A percentile compares a stretch with the other conserved stretches of the same genome.
Conservation (phyloP, 2,113 vertebrate genomes). For the Paedocypris sp. region DNA sequence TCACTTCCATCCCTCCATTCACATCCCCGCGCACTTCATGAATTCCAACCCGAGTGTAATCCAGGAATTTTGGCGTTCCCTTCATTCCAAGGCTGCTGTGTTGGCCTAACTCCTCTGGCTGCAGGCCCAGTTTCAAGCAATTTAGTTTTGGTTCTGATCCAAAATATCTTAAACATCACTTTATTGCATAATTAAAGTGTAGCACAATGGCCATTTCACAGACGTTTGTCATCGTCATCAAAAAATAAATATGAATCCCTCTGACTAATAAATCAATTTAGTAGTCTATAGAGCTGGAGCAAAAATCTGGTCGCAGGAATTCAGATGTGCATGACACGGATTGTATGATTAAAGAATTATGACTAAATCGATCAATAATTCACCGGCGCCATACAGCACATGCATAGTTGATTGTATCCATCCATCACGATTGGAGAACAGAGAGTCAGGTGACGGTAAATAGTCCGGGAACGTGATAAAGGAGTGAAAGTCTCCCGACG, state of each 20-base stretch:
- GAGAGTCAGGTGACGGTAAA: not conserved
- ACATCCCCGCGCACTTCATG: not conserved
- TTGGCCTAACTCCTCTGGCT: not conserved
- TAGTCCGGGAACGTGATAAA: not conserved
- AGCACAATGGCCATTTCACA: no score
- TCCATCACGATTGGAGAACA: not conserved
- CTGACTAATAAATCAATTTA: no score
- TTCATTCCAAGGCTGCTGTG: not conserved
- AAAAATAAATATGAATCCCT: no score
- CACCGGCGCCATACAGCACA: not conserved
- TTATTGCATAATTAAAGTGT: conserved; percentile 1
- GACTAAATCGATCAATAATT: not conserved
- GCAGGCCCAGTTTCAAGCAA: not conserved
- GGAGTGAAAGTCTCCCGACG: not conserved
- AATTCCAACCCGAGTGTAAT: conserved; percentile 9
- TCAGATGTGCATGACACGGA: no score
- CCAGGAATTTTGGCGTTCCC: conserved; percentile 7
- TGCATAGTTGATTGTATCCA: not conserved
- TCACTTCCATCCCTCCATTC: not conserved
- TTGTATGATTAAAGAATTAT: no score
- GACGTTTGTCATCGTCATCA: no score
- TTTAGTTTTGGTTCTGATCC: not conserved
- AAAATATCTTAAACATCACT: not conserved
- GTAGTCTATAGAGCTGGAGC: no score
- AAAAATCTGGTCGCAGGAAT: no score